Conservation (phyloP, 2,888 invertebrate genomes). For the Drosophila anomelani region DNA sequence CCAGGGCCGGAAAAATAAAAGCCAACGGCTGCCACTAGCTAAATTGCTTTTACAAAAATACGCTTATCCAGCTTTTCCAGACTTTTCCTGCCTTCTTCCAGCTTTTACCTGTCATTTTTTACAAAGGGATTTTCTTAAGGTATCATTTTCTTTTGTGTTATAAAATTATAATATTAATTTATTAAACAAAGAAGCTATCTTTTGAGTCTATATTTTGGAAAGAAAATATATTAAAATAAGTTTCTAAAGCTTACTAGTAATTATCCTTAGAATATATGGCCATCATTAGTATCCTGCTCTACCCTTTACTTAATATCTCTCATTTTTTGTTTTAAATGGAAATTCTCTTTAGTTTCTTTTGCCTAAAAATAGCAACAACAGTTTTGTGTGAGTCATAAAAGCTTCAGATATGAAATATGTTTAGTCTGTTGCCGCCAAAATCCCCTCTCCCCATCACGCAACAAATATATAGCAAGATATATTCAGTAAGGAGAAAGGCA, state of each 20-base stretch:
- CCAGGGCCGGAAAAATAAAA: slow-evolving; percentile 24
- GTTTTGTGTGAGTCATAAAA: slow-evolving; percentile 26
- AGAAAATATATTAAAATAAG: too few relatives aligned
- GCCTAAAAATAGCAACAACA: slow-evolving; percentile 59
- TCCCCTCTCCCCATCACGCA: slow-evolving; percentile 2
- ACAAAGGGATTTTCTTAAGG: not conserved
- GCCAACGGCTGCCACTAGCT: slow-evolving; percentile 50
- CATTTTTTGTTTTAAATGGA: slow-evolving; percentile 40
- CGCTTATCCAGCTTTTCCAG: slow-evolving; percentile 1
- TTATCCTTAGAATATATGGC: not conserved
- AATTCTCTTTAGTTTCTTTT: slow-evolving; percentile 50
- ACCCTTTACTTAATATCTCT: not conserved
- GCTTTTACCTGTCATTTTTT: not conserved
- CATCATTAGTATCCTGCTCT: too few relatives aligned
- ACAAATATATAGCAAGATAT: not conserved
- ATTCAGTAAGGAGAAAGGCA: slow-evolving; percentile 9
- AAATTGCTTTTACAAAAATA: slow-evolving; percentile 71
- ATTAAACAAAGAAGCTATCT: not conserved
- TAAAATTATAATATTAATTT: not conserved
- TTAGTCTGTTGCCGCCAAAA: not conserved
- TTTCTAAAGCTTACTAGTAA: not conserved
- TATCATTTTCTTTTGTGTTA: not conserved
- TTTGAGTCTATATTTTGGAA: not conserved
- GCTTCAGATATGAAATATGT: slow-evolving; percentile 39
- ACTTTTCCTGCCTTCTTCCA: not conserved